phyloP scores from a whole-genome alignment of 2,113 vertebrate species.

The Chlamydotis undulata region DNA sequence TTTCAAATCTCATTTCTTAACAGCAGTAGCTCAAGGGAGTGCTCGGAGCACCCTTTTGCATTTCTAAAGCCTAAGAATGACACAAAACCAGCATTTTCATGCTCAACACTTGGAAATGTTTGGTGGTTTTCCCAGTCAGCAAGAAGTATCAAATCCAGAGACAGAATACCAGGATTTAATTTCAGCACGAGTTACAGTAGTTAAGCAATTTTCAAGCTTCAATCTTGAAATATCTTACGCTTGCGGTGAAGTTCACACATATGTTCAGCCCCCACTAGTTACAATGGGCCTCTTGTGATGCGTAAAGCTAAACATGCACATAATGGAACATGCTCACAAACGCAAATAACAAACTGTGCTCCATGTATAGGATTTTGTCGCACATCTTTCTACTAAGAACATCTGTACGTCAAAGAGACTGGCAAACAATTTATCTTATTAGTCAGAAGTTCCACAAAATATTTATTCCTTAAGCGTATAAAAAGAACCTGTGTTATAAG shows the following conservation, averaged over 20 bases:
- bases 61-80: not conserved
- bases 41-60: not conserved
- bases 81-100: not conserved
- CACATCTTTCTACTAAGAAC: not conserved
- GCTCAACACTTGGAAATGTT: not conserved
- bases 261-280: not conserved
- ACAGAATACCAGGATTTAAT: not conserved
- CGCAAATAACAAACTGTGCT: constrained; percentile 6
- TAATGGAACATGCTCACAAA: constrained; percentile 1
- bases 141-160: not conserved
- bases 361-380: not conserved
- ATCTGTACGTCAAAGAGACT: constrained; percentile 7
- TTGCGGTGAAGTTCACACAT: not conserved
- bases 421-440: constrained; percentile 49
- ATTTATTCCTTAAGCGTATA: constrained; percentile 30
- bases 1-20: not conserved
- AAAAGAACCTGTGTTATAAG: not conserved
- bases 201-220: constrained; percentile 54
- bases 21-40: not conserved
- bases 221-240: not conserved
- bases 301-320: not conserved
- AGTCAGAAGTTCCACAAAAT: constrained; percentile 40
- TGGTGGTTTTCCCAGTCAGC: not conserved
- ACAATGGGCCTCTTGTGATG: not conserved
- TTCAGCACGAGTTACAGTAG: constrained; percentile 2